Conservation (phyloP, 1,140 invertebrate species). For the Pseudomyrmex flavicornis region DNA sequence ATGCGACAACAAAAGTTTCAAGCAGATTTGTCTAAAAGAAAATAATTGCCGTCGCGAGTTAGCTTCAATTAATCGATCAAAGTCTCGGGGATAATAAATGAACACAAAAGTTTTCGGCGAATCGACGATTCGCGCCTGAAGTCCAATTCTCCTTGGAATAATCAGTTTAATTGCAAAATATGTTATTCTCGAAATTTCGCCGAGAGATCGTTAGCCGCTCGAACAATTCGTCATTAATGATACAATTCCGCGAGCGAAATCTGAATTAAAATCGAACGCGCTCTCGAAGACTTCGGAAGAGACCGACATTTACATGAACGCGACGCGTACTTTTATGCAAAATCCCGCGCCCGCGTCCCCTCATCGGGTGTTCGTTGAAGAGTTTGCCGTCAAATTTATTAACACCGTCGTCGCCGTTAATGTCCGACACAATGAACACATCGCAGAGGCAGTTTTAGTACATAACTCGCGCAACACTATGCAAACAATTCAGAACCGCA, state of each 20-base stretch:
- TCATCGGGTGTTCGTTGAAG: slow-evolving; percentile 24
- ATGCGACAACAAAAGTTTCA: background rate
- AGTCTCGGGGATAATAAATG: background rate
- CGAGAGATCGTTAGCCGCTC: slow-evolving; percentile 12
- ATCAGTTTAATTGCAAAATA: slow-evolving; percentile 13
- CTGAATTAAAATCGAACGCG: slow-evolving; percentile 42
- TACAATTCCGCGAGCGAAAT: slow-evolving; percentile 3
- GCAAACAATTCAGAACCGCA: slow-evolving; percentile 1
- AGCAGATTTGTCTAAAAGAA: background rate
- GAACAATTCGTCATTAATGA: slow-evolving; percentile 51
- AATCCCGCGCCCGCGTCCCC: background rate
- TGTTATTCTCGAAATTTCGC: background rate
- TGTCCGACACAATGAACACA: background rate
- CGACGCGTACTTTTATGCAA: slow-evolving; percentile 49
- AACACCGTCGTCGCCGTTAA: background rate
- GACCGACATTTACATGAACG: slow-evolving; percentile 39
- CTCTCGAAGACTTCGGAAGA: background rate
- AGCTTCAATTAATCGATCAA: background rate
- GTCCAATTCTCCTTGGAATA: background rate
- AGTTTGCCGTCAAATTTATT: slow-evolving; percentile 60
- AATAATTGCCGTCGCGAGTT: slow-evolving; percentile 10
- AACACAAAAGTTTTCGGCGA: background rate
- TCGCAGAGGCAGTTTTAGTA: slow-evolving; percentile 1
- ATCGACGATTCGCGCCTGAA: background rate
- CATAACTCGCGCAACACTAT: slow-evolving; percentile 29